Evolutionary conservation across 1,140 invertebrate genomes (phyloP).

Genomic region (Trichonephila clavipes): DNA sequence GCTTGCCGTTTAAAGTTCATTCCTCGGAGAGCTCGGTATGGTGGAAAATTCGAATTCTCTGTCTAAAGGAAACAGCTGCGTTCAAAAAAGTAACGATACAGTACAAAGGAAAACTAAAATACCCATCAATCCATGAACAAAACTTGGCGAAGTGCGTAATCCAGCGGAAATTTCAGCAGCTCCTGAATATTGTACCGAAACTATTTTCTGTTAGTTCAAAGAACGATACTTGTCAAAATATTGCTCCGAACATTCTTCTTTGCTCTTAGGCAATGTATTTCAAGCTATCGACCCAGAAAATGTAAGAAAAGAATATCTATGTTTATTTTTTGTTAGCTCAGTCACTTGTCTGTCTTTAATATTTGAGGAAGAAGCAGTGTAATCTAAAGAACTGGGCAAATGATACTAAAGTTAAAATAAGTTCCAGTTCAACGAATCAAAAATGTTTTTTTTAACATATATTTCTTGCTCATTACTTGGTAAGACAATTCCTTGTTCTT

Average conservation of each 20-base stretch:
- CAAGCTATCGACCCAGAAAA: slow-evolving; percentile 46
- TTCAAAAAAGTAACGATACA: slow-evolving; percentile 53
- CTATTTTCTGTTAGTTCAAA: slow-evolving; percentile 60
- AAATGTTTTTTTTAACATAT: background rate
- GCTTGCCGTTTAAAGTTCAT: background rate
- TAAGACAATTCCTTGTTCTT: no score
- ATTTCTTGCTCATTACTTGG: background rate
- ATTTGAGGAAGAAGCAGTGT: background rate
- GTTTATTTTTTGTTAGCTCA: background rate
- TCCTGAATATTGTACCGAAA: slow-evolving; percentile 57
- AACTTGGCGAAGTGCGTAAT: slow-evolving; percentile 54
- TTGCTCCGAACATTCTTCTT: slow-evolving; percentile 61
- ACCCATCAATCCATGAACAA: slow-evolving; percentile 66
- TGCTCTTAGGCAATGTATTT: background rate
- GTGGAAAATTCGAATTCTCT: background rate
- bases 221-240: slow-evolving; percentile 69
- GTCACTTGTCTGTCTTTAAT: background rate
- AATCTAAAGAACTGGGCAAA: background rate
- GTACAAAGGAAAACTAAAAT: slow-evolving; percentile 44
- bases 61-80: slow-evolving; percentile 8
- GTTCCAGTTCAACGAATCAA: slow-evolving; percentile 11
- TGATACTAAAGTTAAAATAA: background rate
- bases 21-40: background rate
- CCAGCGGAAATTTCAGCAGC: slow-evolving; percentile 52
- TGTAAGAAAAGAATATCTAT: slow-evolving; percentile 34